phyloP scores from a whole-genome alignment of 2,888 invertebrate species.

The Oxycera nigricornis region DNA sequence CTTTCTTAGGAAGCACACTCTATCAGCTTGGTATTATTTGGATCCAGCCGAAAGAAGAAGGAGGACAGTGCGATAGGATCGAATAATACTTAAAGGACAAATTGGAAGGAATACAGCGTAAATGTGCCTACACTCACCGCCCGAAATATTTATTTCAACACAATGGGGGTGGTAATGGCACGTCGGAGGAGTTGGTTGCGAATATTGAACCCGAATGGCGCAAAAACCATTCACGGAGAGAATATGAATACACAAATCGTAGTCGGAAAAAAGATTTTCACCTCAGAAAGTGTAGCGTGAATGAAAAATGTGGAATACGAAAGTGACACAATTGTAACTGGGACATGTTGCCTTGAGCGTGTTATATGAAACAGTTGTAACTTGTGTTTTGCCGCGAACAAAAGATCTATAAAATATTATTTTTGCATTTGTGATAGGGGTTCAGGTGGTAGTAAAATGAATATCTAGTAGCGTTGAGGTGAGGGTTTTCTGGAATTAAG shows the following conservation, averaged over 20 bases:
- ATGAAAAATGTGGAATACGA: not conserved
- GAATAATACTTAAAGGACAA: not conserved
- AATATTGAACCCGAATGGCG: constrained; percentile 15
- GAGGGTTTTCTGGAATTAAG: no score
- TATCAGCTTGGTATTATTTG: not conserved
- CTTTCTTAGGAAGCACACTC: not conserved
- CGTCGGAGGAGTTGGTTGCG: not conserved
- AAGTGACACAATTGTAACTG: not conserved
- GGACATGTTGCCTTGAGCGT: not conserved
- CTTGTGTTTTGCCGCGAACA: not conserved
- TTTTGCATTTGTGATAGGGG: no score
- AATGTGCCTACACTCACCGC: not conserved
- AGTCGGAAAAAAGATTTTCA: not conserved
- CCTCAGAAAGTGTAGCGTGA: not conserved
- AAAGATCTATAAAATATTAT: not conserved
- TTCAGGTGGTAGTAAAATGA: no score
- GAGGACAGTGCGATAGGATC: not conserved
- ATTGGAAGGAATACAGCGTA: not conserved
- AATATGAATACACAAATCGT: constrained; percentile 1
- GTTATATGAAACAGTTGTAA: not conserved
- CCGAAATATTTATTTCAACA: not conserved
- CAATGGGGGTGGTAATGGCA: not conserved
- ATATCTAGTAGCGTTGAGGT: no score
- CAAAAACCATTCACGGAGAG: not conserved
- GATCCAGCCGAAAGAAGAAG: not conserved